Evolutionary conservation across 2,113 vertebrate species (phyloP).

Genomic region (Theristicus caerulescens): DNA sequence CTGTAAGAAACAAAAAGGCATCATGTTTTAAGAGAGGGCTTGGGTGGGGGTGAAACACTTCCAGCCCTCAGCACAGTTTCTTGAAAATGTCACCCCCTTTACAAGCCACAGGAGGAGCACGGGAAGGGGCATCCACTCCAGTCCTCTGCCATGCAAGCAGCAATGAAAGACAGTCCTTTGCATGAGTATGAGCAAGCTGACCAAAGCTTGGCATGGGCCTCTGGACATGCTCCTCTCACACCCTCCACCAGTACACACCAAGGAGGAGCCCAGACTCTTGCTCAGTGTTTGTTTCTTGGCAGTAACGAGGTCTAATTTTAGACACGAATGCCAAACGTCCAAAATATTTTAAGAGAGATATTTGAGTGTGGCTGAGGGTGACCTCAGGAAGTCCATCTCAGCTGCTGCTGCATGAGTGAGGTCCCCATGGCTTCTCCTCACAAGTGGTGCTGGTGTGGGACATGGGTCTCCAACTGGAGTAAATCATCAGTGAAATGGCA

Average conservation of each 20-base stretch:
- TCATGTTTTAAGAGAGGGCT: neutral
- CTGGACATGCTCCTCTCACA: neutral
- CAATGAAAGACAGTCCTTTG: neutral
- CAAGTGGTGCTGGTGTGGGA: neutral
- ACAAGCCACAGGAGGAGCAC: neutral
- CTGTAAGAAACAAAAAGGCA: neutral
- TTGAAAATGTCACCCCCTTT: neutral
- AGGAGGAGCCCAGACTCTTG: neutral
- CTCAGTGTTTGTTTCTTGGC: neutral
- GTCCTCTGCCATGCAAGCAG: neutral
- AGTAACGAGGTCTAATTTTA: neutral
- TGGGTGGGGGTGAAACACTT: neutral
- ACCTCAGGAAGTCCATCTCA: neutral
- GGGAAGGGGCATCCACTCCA: neutral
- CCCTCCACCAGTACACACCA: neutral
- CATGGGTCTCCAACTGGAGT: neutral
- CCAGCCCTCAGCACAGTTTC: neutral
- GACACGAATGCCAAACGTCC: neutral
- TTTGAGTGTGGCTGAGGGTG: neutral
- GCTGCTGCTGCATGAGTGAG: neutral
- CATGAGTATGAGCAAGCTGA: neutral
- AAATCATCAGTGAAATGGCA: neutral
- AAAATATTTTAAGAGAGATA: neutral
- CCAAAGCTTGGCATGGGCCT: neutral
- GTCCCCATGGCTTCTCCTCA: neutral